phyloP scores from a whole-genome alignment of 1,140 invertebrate species.

The Drosophila pectinifera region DNA sequence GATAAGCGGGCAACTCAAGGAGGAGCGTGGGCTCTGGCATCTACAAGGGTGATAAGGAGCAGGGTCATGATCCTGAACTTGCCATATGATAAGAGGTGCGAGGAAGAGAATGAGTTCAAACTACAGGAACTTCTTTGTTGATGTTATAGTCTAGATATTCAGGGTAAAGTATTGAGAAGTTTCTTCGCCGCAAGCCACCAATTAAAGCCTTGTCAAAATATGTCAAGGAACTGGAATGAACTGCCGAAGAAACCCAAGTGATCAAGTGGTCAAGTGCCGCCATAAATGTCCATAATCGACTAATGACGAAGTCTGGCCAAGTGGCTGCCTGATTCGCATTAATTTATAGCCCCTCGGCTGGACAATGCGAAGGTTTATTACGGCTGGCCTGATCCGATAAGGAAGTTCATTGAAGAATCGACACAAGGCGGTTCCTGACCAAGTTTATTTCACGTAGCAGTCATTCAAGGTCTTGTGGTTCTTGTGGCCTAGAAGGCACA shows the following conservation, averaged over 20 bases:
- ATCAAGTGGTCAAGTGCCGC: constrained; percentile 6
- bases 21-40: background rate
- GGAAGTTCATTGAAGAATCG: constrained; percentile 29
- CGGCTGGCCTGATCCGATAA: constrained; percentile 10
- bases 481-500: too few species aligned
- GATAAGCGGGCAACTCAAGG: constrained; percentile 17
- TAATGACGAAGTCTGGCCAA: constrained; percentile 10
- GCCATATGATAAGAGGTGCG: too few species aligned
- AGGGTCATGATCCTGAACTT: constrained; percentile 5
- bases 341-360: constrained; percentile 9
- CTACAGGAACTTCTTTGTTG: background rate
- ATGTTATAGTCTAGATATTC: too few species aligned
- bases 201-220: background rate
- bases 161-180: too few species aligned
- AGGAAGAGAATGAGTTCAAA: background rate
- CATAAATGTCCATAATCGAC: constrained; percentile 30
- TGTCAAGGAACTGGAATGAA: background rate
- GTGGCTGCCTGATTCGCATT: constrained; percentile 12
- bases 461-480: background rate
- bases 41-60: constrained; percentile 1
- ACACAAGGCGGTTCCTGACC: constrained; percentile 18
- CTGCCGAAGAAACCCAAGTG: background rate
- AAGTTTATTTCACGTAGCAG: background rate
- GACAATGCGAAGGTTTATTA: constrained; percentile 24
- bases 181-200: background rate